Base-by-base conservation (phyloP, 2,113 vertebrate genomes). In the Pseudopodoces humilis region DNA sequence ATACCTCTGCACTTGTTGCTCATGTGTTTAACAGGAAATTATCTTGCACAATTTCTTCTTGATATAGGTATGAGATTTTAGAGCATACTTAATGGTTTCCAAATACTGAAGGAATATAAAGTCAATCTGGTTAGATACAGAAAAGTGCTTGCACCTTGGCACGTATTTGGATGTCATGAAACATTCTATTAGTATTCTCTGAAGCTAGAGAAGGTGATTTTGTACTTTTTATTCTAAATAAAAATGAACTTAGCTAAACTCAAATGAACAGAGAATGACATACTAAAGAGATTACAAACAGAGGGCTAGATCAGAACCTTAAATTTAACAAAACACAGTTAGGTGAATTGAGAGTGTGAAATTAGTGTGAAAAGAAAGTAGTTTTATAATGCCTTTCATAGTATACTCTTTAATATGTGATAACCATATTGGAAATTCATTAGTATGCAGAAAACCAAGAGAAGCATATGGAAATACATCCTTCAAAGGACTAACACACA, bases 401-500 rank as follows among this genome's bases (percentile, higher is more conserved):
- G 37, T 84, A 25, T 62, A 90, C 30, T 72, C 88, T 69, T 88
- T 89, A 92, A 64, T 91, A 71, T 59, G 47, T 76, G 72, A 93
- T 69, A 94, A 43, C 65, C 58, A 46, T 62, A 68, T 30, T 60
- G 37, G 15, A 77, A 97, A 72, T 92, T 72, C 70, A 88, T 87
- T 79, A 95, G 72, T 80, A 96, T 83, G 70, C 82, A 95, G 82
- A 94, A 93, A 96, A 85, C 69, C 88, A 88, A 82, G 68, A 88
- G 84, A 69, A 76, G 21, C 83, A 62, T 83, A 76, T 92, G 75
- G 94, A 94, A 96, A 97, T 91, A 60, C 4, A 75, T 95, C 77
- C 96, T 94, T 78, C 49, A 97, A 89, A 94, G 86, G 62, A 93
- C 77, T 92, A 93, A 43, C 77, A 88, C 49, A 46, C 64, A 96